Percentiles rank a stretch among this genome's conserved stretches.
These are phyloP conservation scores for Aphis craccivora DNA, from an alignment of 1,140 invertebrate genomes.

Conservation along the genomic window DNA sequence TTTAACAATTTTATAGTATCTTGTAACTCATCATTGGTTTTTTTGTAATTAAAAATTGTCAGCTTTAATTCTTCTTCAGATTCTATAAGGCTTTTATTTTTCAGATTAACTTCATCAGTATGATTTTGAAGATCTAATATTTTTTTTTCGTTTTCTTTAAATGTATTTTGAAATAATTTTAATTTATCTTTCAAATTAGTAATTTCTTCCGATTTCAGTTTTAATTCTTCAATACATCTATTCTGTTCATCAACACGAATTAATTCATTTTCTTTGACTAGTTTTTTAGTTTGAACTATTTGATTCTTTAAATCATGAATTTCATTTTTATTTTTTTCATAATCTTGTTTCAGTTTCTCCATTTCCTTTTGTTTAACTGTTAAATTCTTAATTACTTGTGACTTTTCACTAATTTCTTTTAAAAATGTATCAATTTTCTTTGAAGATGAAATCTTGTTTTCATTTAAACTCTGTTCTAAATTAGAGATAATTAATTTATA, in stretches of 20 bases:
- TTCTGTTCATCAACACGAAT: constrained; percentile 20
- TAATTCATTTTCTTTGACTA: constrained; percentile 25
- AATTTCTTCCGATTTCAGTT: constrained; percentile 59
- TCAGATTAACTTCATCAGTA: constrained; percentile 34
- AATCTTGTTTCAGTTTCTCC: constrained; percentile 64
- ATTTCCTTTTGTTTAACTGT: constrained; percentile 63
- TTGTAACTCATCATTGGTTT: constrained; percentile 22
- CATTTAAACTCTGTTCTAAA: constrained; percentile 59
- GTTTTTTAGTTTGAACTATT: constrained; percentile 18
- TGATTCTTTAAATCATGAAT: constrained; percentile 55
- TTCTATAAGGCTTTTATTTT: constrained; percentile 60
- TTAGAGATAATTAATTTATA: constrained; percentile 58
- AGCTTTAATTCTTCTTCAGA: constrained; percentile 33
- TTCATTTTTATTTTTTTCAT: constrained; percentile 66
- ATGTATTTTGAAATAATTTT: constrained; percentile 1
- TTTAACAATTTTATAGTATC: neutral
- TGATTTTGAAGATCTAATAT: constrained; percentile 10
- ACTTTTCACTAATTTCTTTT: constrained; percentile 56
- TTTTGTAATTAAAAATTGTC: constrained; percentile 13
- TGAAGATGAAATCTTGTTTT: constrained; percentile 45
- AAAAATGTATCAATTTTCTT: constrained; percentile 51
- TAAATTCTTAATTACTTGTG: constrained; percentile 70
- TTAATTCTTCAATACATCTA: constrained; percentile 64
- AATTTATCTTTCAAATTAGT: constrained; percentile 44
- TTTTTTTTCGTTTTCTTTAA: constrained; percentile 51